phyloP scores from a whole-genome alignment of 2,888 invertebrate species.

The Ceratothoa steindachneri region DNA sequence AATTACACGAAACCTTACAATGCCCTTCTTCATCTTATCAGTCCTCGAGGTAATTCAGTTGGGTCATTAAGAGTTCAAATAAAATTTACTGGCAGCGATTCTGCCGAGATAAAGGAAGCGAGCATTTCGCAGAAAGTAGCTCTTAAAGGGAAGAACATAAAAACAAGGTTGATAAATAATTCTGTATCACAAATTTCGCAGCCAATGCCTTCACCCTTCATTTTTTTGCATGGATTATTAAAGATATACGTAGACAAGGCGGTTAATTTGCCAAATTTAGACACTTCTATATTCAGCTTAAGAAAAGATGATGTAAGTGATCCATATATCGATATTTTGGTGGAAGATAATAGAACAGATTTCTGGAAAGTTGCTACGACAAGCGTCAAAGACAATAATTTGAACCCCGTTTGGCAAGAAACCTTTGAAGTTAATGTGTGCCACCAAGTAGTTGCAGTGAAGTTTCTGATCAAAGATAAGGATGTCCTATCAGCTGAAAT shows the following conservation, averaged over 20 bases:
- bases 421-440: slow-evolving; percentile 38
- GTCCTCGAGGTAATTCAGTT: neutral
- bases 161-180: neutral
- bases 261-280: slow-evolving; percentile 21
- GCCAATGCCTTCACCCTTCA: neutral
- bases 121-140: slow-evolving; percentile 5
- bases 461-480: slow-evolving; percentile 16
- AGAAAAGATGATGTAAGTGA: slow-evolving; percentile 34
- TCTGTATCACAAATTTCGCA: neutral
- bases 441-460: slow-evolving; percentile 10
- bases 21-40: neutral
- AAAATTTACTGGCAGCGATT: neutral
- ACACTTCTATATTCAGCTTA: slow-evolving; percentile 9
- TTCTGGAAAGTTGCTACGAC: slow-evolving; percentile 48
- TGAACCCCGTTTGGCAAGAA: slow-evolving; percentile 48
- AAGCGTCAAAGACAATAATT: slow-evolving; percentile 47
- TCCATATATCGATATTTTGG: slow-evolving; percentile 48
- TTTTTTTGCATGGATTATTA: slow-evolving; percentile 17
- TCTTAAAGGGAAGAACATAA: slow-evolving; percentile 8
- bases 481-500: slow-evolving; percentile 19
- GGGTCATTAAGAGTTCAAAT: slow-evolving; percentile 14
- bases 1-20: neutral
- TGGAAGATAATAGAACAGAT: slow-evolving; percentile 46
- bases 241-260: slow-evolving; percentile 7
- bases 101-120: neutral